Percentiles rank a stretch among this genome's conserved stretches.
Conservation (phyloP, 1,140 invertebrate species). For the Musca vetustissima region DNA sequence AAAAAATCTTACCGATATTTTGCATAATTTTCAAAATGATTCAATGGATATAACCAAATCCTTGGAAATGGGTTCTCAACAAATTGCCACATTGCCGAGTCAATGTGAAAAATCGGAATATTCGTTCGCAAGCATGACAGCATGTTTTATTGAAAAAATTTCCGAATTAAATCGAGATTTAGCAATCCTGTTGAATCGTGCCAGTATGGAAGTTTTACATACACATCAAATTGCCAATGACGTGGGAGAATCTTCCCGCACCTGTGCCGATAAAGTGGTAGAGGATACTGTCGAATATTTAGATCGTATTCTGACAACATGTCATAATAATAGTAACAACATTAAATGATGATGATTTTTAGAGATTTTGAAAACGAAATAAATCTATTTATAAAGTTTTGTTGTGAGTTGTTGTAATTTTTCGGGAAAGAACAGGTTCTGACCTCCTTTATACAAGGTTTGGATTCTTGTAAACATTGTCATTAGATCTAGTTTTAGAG, state of each 20-base stretch:
- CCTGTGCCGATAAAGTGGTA: slow-evolving; percentile 8
- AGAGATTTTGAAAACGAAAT: no score
- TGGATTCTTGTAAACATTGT: no score
- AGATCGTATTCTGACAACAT: neutral
- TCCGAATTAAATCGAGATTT: neutral
- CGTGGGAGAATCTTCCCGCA: neutral
- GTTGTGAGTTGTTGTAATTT: no score
- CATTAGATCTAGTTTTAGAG: no score
- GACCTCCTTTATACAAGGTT: no score
- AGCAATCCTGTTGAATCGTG: neutral
- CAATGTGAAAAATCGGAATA: neutral
- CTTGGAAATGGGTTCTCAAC: neutral
- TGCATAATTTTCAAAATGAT: neutral
- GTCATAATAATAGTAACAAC: neutral
- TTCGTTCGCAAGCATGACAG: neutral
- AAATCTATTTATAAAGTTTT: no score
- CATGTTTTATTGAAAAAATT: slow-evolving; percentile 6
- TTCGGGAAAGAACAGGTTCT: no score
- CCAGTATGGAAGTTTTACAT: neutral
- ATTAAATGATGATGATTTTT: no score
- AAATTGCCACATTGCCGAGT: neutral
- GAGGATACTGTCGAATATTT: neutral
- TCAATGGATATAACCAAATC: neutral
- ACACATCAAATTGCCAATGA: neutral
- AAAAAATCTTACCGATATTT: neutral